Base-by-base conservation (phyloP, 2,888 invertebrate genomes). In the Caenorhabditis japonica region DNA sequence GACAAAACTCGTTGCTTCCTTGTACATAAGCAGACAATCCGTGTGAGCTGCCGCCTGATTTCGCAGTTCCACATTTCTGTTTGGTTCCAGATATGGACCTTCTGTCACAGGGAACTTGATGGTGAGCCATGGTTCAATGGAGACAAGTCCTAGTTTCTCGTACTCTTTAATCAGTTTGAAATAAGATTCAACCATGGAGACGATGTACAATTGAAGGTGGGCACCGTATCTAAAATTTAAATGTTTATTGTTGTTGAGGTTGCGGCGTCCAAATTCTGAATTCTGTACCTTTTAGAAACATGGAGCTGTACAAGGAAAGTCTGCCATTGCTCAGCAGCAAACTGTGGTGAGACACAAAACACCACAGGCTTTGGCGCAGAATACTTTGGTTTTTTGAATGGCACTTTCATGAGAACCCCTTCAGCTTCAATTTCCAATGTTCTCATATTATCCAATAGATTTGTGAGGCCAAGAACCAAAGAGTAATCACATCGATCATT, bases 1-100 rank as follows among this genome's bases (percentile, higher is more conserved):
- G 38, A 79, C 64, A 34, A 71, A 79, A 8, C 61, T 41, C 0
- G 73, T 73, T 0, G 61, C 58, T 52, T 79, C 73, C 61, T 79
- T 78, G 41, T 79, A 77, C 49, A 72, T 72, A 7, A 79, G 61
- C 15, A 79, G 46, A 56, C 79, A 79, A 46, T 79, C 79, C 1
- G 77, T 75, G 49, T 77, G 77, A 4, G 77, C 75, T 1, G 77
- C 77, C 2, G 77, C 77, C 38, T 77, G 79, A 47, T 72, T 77
- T 46, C 79, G 36, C n/a, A 79, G 51, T 34, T 79, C 79, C 38
- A 77, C 62, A 49, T 75, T 73, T 23, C 71, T 19, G 49, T 79
- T 79, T 12, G 79, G 79, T 25, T 79, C 72, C 56, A 79, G 53
- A 34, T 68, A 69, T 0, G 71, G 64, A 12, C 59, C 64, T 17